phyloP scores from a whole-genome alignment of 2,113 vertebrate species.

The Empidonax alnorum region DNA sequence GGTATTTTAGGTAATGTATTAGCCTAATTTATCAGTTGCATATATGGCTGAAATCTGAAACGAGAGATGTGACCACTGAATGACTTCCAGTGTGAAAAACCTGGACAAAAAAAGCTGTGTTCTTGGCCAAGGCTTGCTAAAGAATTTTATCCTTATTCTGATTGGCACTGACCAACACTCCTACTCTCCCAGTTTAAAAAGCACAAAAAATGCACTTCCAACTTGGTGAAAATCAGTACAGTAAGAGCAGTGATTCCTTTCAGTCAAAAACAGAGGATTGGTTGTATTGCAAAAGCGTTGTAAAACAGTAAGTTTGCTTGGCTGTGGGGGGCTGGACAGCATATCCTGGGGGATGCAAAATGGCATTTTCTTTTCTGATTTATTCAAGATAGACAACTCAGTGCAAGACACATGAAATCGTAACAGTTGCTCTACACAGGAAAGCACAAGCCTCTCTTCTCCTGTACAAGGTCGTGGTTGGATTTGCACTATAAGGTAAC shows the following conservation, averaged over 20 bases:
- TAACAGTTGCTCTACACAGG: background rate
- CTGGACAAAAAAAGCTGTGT: background rate
- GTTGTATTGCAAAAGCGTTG: background rate
- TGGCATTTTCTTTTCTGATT: background rate
- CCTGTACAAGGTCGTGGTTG: background rate
- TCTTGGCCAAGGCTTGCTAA: background rate
- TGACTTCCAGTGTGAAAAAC: background rate
- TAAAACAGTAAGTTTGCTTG: background rate
- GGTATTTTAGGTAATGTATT: background rate
- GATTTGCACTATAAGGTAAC: background rate
- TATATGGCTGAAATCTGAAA: background rate
- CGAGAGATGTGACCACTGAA: background rate
- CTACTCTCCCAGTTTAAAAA: background rate
- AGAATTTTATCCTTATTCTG: background rate
- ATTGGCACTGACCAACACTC: background rate
- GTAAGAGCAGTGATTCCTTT: background rate
- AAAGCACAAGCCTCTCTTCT: background rate
- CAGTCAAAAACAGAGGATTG: background rate
- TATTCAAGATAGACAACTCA: background rate
- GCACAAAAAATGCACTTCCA: background rate
- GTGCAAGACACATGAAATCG: background rate
- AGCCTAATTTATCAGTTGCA: background rate
- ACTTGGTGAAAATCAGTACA: background rate
- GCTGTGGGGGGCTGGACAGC: background rate
- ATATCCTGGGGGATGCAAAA: background rate